phyloP scores from a whole-genome alignment of 2,888 invertebrate genomes.

The Erebia aethiops region DNA sequence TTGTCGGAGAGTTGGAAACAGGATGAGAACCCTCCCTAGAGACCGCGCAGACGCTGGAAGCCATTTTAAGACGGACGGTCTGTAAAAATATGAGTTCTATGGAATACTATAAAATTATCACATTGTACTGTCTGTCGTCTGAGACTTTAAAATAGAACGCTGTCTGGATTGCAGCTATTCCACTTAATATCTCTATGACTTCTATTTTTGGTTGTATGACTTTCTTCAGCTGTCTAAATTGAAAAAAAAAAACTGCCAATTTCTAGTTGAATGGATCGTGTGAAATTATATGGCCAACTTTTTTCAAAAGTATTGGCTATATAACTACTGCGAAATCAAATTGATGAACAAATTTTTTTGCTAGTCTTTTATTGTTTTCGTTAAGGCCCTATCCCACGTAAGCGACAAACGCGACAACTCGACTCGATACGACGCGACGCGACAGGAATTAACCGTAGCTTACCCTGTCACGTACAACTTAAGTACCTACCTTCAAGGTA shows the following conservation, averaged over 20 bases:
- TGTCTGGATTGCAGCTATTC: not conserved
- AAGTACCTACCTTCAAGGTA: too few species aligned
- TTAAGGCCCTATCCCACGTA: not conserved
- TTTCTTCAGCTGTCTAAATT: not conserved
- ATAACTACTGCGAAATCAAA: too few species aligned
- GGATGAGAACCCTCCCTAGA: constrained; percentile 31
- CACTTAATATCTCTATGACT: not conserved
- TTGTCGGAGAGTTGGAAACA: constrained; percentile 26
- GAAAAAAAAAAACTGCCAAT: not conserved
- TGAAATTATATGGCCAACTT: not conserved
- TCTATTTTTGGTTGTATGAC: not conserved
- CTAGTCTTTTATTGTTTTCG: not conserved
- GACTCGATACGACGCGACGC: too few species aligned
- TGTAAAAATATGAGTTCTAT: constrained; percentile 26
- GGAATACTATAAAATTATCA: constrained; percentile 23
- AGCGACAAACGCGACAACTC: too few species aligned
- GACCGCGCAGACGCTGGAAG: constrained; percentile 30
- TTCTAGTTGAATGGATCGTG: not conserved
- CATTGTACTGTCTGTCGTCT: constrained; percentile 38
- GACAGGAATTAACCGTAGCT: too few species aligned
- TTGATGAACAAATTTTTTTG: not conserved
- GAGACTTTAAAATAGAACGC: constrained; percentile 43
- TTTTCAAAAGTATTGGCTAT: too few species aligned
- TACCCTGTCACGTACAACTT: too few species aligned
- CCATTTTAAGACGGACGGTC: constrained; percentile 23